phyloP scores from a whole-genome alignment of 2,888 invertebrate species.

The Diloba caeruleocephala region DNA sequence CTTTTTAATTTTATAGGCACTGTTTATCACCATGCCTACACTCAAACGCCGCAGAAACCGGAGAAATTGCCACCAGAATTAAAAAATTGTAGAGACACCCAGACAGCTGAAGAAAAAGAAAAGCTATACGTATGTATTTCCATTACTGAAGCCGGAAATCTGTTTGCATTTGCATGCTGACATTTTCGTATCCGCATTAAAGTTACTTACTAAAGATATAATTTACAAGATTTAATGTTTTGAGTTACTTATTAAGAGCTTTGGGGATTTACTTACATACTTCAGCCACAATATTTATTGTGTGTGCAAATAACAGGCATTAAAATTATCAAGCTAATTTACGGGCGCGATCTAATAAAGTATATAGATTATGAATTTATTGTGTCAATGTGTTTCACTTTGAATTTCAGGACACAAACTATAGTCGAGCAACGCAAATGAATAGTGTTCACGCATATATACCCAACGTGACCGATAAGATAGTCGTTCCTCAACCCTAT shows the following conservation, averaged over 20 bases:
- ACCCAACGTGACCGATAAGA: slow-evolving; percentile 90
- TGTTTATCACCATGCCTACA: slow-evolving; percentile 94
- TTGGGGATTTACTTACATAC: no score
- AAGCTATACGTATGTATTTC: slow-evolving; percentile 77
- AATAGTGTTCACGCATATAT: slow-evolving; percentile 87
- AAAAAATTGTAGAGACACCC: slow-evolving; percentile 90
- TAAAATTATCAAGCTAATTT: not conserved
- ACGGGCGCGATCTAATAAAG: not conserved
- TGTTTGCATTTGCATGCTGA: not conserved
- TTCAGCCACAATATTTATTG: no score
- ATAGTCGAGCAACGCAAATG: slow-evolving; percentile 91
- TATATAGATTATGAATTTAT: not conserved
- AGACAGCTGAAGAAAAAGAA: slow-evolving; percentile 90
- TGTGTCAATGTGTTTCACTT: not conserved
- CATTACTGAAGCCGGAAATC: not conserved
- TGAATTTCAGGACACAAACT: slow-evolving; percentile 82
- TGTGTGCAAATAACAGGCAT: no score
- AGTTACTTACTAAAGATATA: no score
- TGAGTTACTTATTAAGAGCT: no score
- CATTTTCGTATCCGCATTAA: no score
- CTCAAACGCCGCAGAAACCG: slow-evolving; percentile 93
- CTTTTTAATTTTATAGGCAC: slow-evolving; percentile 73
- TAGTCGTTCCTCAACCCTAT: slow-evolving; percentile 90
- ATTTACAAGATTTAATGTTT: no score
- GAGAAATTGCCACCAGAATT: slow-evolving; percentile 85